Evolutionary conservation across 2,888 invertebrate species (phyloP), one percentile per base, ranked within the genome.

Genomic region (Xestia sexstrigata): DNA sequence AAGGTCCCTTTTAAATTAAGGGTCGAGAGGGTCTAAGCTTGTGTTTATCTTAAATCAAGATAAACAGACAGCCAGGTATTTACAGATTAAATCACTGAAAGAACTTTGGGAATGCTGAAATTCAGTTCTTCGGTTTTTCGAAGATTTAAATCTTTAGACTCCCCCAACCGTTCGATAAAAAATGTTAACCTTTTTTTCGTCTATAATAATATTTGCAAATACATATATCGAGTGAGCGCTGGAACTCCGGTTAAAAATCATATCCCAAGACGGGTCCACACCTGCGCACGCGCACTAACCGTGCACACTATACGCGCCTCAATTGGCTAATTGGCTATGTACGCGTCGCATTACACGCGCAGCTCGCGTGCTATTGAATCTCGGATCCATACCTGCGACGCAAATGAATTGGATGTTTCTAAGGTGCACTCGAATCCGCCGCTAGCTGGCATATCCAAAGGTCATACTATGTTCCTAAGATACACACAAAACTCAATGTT

Each of bases 21-120:
- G 62, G 35, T 11, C 20, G 23, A 72, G 76, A 74, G 66, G 69
- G 66, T 23, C 7, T 69, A 60, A 83, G 63, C 23, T 76, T 74
- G 70, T 65, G 69, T 83, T n/a, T 79, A 83, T 82, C 82, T 82
- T 65, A 30, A 63, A 76, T 80, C 70, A 42, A 63, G 81, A 82
- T 85, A 83, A 83, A 81, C 73, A 77, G 67, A 66, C 65, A 66
- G 55, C 68, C 70, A 55, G 45, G 72, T 67, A 80, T 79, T 72
- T 65, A 23, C 17, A 68, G 76, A 81, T 79, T 70, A 49, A 15
- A 82, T 78, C 60, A 8, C 52, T 66, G 47, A 71, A 67, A 76
- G 62, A 82, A 81, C 81, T 89, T 89, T 73, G 13, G 66, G 67
- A 89, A 88, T 74, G 49, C 69, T 72, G 39, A 72, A 77, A 67